Base-by-base conservation (phyloP, 2,888 invertebrate genomes). In the Gnatocerus cornutus region DNA sequence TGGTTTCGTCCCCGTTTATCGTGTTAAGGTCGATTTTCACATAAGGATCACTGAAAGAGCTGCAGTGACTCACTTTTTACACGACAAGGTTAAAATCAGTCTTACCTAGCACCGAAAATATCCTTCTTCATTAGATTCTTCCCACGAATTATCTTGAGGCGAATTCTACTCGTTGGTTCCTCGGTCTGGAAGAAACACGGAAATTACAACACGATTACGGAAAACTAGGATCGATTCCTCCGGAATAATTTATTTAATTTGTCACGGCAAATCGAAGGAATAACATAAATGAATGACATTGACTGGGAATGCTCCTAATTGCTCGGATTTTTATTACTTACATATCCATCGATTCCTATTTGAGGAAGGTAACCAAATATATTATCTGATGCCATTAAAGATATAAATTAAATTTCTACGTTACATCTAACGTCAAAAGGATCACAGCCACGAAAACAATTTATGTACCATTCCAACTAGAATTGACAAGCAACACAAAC, bases 91-190 rank as follows among this genome's bases (percentile, higher is more conserved):
- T 33, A n/a, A 33, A 4, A 2, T 33, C 33, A 33, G 6, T 77
- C 21, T 21, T 85, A 96, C 96, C 96, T 97, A 80, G 98, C 98
- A 80, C 99, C 99, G 88, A 99, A 99, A 81, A 99, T 98, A 85
- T 99, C 99, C 86, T 99, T 99, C 86, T 98, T 98, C 65, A 98
- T 98, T 81, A 99, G 88, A 78, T 95, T 93, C 85, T 93, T 93
- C 30, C 96, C 97, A 77, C 93, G 92, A 75, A 96, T 88, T 72
- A 98, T 92, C 86, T 91, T 92, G 83, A 98, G 88, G 80, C 96
- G 91, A 84, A 97, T 88, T 84, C 94, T 90, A 86, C 90, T 92
- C 82, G 93, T 92, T 76, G 91, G 90, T 85, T 94, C 93, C 85
- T 93, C 93, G 85, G 89, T 90, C 93, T 93, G 37, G 6, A 33